A percentile compares a stretch with the other conserved stretches of the same genome.
phyloP scores from a whole-genome alignment of 2,797 vertebrate species.

The Aratinga solstitialis region DNA sequence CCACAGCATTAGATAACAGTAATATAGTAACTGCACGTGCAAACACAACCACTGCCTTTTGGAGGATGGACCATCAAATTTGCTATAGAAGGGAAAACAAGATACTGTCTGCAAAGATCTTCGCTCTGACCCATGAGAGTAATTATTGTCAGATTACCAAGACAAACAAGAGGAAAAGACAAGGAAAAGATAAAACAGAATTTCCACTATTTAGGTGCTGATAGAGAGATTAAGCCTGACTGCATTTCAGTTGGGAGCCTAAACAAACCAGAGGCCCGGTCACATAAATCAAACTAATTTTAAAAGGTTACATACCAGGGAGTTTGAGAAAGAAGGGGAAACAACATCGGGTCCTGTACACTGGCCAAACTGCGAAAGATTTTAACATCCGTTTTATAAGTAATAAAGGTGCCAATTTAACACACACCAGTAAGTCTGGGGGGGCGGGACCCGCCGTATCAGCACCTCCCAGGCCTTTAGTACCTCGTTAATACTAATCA shows the following conservation, averaged over 20 bases:
- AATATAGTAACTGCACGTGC: background rate
- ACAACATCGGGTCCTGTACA: background rate
- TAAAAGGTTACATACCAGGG: conserved; percentile 21
- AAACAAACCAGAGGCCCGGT: conserved; percentile 23
- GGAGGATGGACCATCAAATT: background rate
- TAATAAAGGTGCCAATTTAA: background rate
- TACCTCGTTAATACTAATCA: conserved; percentile 29
- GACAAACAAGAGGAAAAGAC: conserved; percentile 23
- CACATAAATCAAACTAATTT: conserved; percentile 46
- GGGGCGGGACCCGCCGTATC: conserved; percentile 18
- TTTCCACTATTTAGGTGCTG: conserved; percentile 8
- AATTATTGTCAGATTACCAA: conserved; percentile 26
- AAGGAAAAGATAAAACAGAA: conserved; percentile 25
- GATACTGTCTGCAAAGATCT: background rate
- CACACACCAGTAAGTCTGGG: background rate
- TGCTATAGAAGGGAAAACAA: background rate
- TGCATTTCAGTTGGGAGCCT: conserved; percentile 18
- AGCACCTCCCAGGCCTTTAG: conserved; percentile 3
- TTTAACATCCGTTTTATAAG: conserved; percentile 32
- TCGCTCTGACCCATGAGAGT: background rate
- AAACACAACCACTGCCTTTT: background rate
- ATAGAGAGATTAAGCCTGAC: background rate
- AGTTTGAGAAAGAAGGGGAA: conserved; percentile 39
- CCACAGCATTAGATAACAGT: background rate
- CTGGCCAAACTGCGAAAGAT: background rate